phyloP scores from a whole-genome alignment of 2,888 invertebrate species.

The Erebia ligea region DNA sequence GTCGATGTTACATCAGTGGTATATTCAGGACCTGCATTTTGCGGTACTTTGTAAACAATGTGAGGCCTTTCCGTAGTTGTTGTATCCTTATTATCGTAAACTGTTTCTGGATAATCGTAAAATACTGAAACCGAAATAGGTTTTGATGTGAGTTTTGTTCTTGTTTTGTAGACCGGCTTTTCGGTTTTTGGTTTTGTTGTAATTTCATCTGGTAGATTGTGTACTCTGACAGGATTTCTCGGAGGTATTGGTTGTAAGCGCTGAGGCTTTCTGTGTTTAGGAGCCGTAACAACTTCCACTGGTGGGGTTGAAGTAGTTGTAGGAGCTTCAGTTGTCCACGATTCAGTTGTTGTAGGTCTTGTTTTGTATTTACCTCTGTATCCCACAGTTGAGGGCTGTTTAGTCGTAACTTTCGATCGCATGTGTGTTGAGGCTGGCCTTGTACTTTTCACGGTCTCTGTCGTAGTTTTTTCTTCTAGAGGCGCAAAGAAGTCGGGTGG shows the following conservation, averaged over 20 bases:
- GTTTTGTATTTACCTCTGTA: conserved; percentile 71
- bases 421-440: conserved; percentile 57
- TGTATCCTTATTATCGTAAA: conserved; percentile 71
- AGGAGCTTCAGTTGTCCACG: conserved; percentile 68
- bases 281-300: conserved; percentile 68
- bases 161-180: conserved; percentile 72
- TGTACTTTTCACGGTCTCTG: conserved; percentile 60
- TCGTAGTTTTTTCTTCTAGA: conserved; percentile 80
- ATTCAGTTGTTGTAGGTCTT: conserved; percentile 68
- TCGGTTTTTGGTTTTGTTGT: conserved; percentile 70
- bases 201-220: conserved; percentile 69
- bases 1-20: conserved; percentile 81
- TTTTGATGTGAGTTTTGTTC: conserved; percentile 77
- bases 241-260: conserved; percentile 63
- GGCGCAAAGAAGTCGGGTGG: conserved; percentile 94
- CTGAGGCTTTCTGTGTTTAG: conserved; percentile 68
- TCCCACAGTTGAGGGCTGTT: conserved; percentile 59
- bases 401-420: conserved; percentile 65
- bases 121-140: conserved; percentile 76
- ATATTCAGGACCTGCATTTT: conserved; percentile 60
- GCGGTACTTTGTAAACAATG: conserved; percentile 77
- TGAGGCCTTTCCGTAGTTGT: conserved; percentile 78
- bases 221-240: conserved; percentile 72
- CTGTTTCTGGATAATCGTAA: conserved; percentile 75
- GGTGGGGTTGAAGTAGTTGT: conserved; percentile 66